phyloP scores from a whole-genome alignment of 2,888 invertebrate species.

The Lepidocyrtinus sp. region DNA sequence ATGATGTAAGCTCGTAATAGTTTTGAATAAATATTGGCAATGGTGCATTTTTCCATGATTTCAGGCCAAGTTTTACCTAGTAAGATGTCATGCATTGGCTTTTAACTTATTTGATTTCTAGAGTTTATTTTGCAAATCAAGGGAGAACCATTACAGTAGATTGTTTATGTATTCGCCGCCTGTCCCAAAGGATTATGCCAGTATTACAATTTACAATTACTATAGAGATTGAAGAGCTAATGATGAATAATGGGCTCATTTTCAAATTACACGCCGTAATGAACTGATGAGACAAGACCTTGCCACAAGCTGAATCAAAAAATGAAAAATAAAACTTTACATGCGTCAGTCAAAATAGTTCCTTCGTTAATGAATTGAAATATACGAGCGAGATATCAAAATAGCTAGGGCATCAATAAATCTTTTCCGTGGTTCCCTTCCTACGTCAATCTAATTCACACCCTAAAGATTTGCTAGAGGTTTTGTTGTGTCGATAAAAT shows the following conservation, averaged over 20 bases:
- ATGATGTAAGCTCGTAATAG: too few relatives aligned
- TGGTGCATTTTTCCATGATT: too few relatives aligned
- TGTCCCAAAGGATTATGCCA: too few relatives aligned
- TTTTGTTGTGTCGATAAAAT: too few relatives aligned
- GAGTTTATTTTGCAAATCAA: too few relatives aligned
- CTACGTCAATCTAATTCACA: neutral
- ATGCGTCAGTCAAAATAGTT: neutral
- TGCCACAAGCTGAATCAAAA: slow-evolving; percentile 24
- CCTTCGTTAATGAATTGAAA: slow-evolving; percentile 1
- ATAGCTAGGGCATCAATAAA: neutral
- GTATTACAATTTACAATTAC: too few relatives aligned
- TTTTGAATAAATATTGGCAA: too few relatives aligned
- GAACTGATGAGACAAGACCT: slow-evolving; percentile 33
- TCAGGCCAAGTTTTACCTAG: neutral
- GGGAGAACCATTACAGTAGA: too few relatives aligned
- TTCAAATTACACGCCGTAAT: slow-evolving; percentile 34
- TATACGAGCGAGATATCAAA: neutral
- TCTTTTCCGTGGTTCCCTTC: neutral
- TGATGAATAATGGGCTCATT: slow-evolving; percentile 38
- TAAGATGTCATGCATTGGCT: too few relatives aligned
- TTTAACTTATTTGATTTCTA: too few relatives aligned
- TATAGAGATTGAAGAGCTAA: neutral
- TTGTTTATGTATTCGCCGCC: too few relatives aligned
- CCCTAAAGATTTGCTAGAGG: too few relatives aligned
- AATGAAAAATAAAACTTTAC: neutral